Percentiles rank a stretch among this genome's conserved stretches.
Conservation (phyloP, 2,888 invertebrate genomes). For the Eugnorisma glareosa region DNA sequence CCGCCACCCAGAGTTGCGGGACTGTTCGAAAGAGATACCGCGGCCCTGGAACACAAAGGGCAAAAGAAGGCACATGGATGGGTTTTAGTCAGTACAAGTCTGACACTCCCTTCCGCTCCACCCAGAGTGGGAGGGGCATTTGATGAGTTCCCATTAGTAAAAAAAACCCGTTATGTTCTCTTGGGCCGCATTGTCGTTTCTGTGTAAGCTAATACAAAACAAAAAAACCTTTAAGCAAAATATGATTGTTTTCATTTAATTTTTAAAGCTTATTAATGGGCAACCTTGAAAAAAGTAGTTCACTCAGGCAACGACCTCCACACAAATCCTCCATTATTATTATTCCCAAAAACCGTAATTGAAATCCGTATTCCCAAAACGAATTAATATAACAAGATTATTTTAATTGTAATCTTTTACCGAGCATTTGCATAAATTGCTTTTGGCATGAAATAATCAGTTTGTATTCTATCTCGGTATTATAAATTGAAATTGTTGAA, state of each 20-base stretch:
- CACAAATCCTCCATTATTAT: constrained; percentile 20
- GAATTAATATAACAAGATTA: constrained; percentile 62
- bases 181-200: no score
- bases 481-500: constrained; percentile 27
- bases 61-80: no score
- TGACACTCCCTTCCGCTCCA: no score
- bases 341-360: constrained; percentile 47
- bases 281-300: neutral
- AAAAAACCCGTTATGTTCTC: no score
- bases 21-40: no score
- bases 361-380: constrained; percentile 57
- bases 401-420: constrained; percentile 64
- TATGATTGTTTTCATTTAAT: neutral
- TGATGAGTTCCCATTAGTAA: no score
- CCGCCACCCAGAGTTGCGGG: no score
- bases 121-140: no score
- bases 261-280: neutral
- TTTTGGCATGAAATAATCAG: constrained; percentile 48
- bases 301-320: neutral
- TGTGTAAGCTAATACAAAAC: neutral
- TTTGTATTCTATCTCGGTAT: constrained; percentile 27
- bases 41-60: no score
- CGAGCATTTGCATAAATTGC: constrained; percentile 59
- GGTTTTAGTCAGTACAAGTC: no score
- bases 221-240: neutral